Conservation (phyloP, 2,797 vertebrate genomes). For the Acrossocheilus fasciatus region DNA sequence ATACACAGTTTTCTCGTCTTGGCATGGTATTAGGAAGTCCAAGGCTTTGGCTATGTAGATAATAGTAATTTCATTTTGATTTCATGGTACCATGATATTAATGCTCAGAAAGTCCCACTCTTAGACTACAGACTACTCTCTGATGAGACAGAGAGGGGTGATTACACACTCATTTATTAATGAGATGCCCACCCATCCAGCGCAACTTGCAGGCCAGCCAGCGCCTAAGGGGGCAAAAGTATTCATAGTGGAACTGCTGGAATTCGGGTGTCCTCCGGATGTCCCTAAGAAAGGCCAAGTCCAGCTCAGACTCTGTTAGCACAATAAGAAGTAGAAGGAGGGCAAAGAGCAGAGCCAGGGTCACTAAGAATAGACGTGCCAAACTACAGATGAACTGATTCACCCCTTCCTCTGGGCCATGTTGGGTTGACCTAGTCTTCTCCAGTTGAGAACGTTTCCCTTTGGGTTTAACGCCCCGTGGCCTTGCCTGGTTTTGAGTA, state of each 20-base stretch:
- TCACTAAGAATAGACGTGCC: constrained; percentile 92
- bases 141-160: background rate
- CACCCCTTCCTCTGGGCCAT: constrained; percentile 85
- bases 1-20: constrained; percentile 48
- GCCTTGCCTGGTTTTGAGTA: constrained; percentile 14
- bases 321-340: constrained; percentile 95
- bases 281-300: constrained; percentile 96
- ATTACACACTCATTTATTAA: constrained; percentile 78
- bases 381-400: constrained; percentile 95
- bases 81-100: constrained; percentile 47
- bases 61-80: constrained; percentile 24
- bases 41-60: constrained; percentile 53
- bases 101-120: constrained; percentile 14
- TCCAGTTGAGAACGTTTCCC: constrained; percentile 83
- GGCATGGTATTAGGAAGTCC: constrained; percentile 48
- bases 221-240: constrained; percentile 97
- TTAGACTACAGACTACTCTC: background rate
- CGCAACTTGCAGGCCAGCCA: constrained; percentile 96
- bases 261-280: constrained; percentile 98
- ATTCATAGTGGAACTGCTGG: constrained; percentile 98
- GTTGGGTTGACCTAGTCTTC: constrained; percentile 84
- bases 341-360: constrained; percentile 91
- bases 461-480: constrained; percentile 63
- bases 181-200: constrained; percentile 87
- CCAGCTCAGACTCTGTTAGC: constrained; percentile 97